phyloP scores from a whole-genome alignment of 2,888 invertebrate genomes.

The Unio pictorum region DNA sequence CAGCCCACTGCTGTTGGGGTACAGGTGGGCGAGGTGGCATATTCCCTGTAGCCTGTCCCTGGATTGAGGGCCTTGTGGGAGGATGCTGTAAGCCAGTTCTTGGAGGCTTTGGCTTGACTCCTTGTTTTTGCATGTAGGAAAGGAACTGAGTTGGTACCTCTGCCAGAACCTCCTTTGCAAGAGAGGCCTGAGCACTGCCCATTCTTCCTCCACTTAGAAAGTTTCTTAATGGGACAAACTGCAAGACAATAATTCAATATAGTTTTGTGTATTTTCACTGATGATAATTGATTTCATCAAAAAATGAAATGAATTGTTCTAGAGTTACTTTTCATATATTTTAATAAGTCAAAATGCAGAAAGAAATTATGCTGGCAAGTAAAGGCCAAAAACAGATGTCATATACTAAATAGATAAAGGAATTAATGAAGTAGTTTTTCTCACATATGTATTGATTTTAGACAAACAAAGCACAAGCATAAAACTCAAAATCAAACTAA shows the following conservation, averaged over 20 bases:
- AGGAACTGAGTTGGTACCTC: slow-evolving; percentile 72
- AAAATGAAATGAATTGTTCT: background rate
- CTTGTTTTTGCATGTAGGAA: slow-evolving; percentile 72
- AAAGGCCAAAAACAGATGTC: no score
- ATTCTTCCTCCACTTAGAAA: slow-evolving; percentile 51
- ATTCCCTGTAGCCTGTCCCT: slow-evolving; percentile 1
- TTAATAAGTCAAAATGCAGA: no score
- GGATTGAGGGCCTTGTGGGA: background rate
- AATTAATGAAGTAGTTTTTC: no score
- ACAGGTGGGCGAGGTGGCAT: background rate
- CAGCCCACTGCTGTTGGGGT: background rate
- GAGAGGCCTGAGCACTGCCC: slow-evolving; percentile 59
- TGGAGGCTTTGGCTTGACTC: slow-evolving; percentile 52
- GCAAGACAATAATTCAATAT: slow-evolving; percentile 1
- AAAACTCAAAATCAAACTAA: no score
- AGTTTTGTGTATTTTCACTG: background rate
- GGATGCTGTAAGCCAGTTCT: slow-evolving; percentile 4
- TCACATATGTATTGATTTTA: no score
- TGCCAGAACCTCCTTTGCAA: slow-evolving; percentile 75
- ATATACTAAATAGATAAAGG: no score
- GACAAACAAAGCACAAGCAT: no score
- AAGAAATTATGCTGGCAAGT: no score
- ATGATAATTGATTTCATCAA: background rate
- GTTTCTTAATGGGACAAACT: slow-evolving; percentile 65
- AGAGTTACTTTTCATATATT: background rate